Conservation (phyloP, 53 echinoderm and acorn worm species). For the Luidia sarsii region DNA sequence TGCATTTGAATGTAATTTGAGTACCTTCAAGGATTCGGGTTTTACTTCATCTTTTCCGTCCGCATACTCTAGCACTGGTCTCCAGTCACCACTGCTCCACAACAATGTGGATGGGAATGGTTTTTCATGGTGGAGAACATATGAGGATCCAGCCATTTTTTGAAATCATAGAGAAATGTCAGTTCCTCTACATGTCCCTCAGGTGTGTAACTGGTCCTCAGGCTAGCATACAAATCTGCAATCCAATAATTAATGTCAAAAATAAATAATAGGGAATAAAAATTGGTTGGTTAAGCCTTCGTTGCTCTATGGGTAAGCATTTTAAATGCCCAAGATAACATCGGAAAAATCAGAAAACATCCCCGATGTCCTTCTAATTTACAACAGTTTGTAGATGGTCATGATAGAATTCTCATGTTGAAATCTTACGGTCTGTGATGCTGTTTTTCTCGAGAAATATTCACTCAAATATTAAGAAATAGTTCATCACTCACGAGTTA, state of each 20-base stretch:
- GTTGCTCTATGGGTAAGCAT: not conserved
- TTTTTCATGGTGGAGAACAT: not conserved
- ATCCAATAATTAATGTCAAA: not conserved
- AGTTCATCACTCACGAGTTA: too few species aligned
- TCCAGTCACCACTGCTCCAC: constrained; percentile 12
- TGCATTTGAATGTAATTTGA: too few species aligned
- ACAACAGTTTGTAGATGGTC: too few species aligned
- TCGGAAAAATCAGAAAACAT: not conserved
- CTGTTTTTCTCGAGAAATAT: too few species aligned
- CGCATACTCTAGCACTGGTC: not conserved
- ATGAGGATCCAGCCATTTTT: constrained; percentile 12
- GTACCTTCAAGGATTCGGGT: too few species aligned
- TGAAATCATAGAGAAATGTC: not conserved
- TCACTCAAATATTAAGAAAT: too few species aligned
- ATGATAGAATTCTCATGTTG: too few species aligned
- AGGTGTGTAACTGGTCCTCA: constrained; percentile 11
- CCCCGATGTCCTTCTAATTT: not conserved
- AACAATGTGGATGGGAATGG: constrained; percentile 23
- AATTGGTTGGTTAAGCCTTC: not conserved
- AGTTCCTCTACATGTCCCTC: not conserved
- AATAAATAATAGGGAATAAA: not conserved
- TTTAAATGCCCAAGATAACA: not conserved
- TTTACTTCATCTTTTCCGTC: not conserved
- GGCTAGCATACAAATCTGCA: not conserved
- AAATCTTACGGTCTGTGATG: too few species aligned